Evolutionary conservation across 1,140 invertebrate species (phyloP), one percentile per base, ranked within the genome.

Genomic region (Parapsyche elsis): DNA sequence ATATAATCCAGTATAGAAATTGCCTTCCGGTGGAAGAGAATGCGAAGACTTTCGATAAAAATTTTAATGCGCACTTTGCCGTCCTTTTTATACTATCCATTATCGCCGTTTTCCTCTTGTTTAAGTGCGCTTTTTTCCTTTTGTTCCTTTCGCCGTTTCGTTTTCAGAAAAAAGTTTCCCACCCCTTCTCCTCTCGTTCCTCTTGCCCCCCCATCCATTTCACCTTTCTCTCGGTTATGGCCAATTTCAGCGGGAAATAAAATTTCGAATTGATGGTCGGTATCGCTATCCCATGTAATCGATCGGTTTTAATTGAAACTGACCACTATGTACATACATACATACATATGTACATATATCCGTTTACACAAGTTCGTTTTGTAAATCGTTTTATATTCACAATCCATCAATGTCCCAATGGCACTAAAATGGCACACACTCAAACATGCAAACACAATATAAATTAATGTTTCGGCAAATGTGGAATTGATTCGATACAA

Each of bases 21-120:
- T 67, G 64, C 64, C 21, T 26, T 23, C 21, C 16, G 59, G 21
- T 53, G 10, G 49, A 53, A 53, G 16, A 12, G 16, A 53, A 53
- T 53, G 16, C 16, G n/a, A 61, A 61, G 59, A 61, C 59, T 67
- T 67, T 67, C 64, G 64, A 67, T 67, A 67, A 67, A 67, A 67
- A 67, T 67, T 67, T 67, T 67, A 67, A 67, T 67, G 64, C 24
- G 64, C 64, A 67, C 64, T 67, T 67, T 67, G 19, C 64, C 64
- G 21, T 23, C 64, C 9, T 67, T 67, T 67, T 67, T 67, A 67
- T 23, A 23, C 24, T 24, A 23, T 67, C 64, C 64, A 67, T 67
- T 67, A 67, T 67, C 21, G 64, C 24, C 64, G 21, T 67, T 30
- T 26, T 67, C 64, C 9, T 67, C 64, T 67, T 67, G 64, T 67